Conservation (phyloP, 2,113 vertebrate species). For the Nasalis larvatus region DNA sequence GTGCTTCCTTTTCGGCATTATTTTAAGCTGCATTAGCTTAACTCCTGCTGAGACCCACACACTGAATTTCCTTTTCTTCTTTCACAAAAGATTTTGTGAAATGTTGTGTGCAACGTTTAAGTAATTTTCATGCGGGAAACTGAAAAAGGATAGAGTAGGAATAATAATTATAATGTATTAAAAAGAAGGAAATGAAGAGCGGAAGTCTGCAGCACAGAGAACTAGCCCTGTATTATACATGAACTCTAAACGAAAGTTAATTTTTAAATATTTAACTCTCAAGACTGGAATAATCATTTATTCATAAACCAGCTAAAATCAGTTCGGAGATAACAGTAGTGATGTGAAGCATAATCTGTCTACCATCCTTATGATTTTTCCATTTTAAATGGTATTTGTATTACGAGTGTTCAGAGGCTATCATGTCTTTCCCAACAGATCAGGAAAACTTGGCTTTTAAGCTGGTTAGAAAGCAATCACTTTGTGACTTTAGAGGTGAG, state of each 20-base stretch:
- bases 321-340: slow-evolving; percentile 23
- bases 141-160: slow-evolving; percentile 74
- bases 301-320: slow-evolving; percentile 62
- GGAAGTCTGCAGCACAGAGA: slow-evolving; percentile 15
- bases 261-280: slow-evolving; percentile 73
- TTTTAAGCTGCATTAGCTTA: slow-evolving; percentile 79
- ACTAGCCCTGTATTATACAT: slow-evolving; percentile 62
- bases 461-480: neutral
- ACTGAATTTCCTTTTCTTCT: slow-evolving; percentile 80
- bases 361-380: neutral
- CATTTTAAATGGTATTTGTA: slow-evolving; percentile 27
- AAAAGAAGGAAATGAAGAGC: slow-evolving; percentile 49
- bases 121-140: slow-evolving; percentile 73
- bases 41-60: slow-evolving; percentile 79
- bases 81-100: slow-evolving; percentile 64
- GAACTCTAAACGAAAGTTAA: slow-evolving; percentile 51
- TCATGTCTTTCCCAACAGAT: neutral
- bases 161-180: slow-evolving; percentile 24
- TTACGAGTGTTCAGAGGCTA: neutral
- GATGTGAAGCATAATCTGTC: slow-evolving; percentile 25
- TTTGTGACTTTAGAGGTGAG: neutral
- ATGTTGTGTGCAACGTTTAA: slow-evolving; percentile 49
- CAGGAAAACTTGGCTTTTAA: neutral
- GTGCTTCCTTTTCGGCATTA: slow-evolving; percentile 87
- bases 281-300: slow-evolving; percentile 61